Percentiles rank a stretch among this genome's conserved stretches.
Evolutionary conservation across 2,888 invertebrate species (phyloP).

Genomic region (Trichogramma evanescens): DNA sequence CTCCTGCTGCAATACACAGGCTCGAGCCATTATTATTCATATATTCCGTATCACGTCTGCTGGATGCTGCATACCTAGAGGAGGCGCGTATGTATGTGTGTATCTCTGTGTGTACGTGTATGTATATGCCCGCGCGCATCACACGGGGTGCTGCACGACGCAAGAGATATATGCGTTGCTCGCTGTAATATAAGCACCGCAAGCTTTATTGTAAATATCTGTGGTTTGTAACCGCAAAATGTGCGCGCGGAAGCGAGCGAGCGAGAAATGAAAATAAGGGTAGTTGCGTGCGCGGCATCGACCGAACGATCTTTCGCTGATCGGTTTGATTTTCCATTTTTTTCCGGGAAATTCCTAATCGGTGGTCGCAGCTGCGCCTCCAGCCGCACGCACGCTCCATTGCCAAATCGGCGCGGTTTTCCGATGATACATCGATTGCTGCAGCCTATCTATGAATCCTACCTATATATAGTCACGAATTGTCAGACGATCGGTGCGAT

Average conservation of each 20-base stretch:
- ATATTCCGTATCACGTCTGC: slow-evolving; percentile 47
- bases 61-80: slow-evolving; percentile 18
- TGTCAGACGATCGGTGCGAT: too few relatives aligned
- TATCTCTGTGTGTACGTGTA: not conserved
- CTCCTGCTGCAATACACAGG: slow-evolving; percentile 24
- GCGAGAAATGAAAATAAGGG: too few relatives aligned
- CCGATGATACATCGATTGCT: too few relatives aligned
- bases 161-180: not conserved
- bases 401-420: too few relatives aligned
- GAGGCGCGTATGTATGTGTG: not conserved
- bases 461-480: too few relatives aligned
- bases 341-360: not conserved
- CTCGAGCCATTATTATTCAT: slow-evolving; percentile 45
- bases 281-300: too few relatives aligned
- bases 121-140: too few relatives aligned
- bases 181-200: not conserved
- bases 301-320: too few relatives aligned
- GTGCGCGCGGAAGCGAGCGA: not conserved
- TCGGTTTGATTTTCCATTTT: not conserved
- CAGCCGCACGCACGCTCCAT: too few relatives aligned
- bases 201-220: slow-evolving; percentile 16
- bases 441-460: too few relatives aligned
- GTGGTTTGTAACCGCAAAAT: slow-evolving; percentile 8
- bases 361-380: not conserved
- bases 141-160: too few relatives aligned